Base-by-base conservation (phyloP, 2,888 invertebrate species). In the Drosophila atripex region DNA sequence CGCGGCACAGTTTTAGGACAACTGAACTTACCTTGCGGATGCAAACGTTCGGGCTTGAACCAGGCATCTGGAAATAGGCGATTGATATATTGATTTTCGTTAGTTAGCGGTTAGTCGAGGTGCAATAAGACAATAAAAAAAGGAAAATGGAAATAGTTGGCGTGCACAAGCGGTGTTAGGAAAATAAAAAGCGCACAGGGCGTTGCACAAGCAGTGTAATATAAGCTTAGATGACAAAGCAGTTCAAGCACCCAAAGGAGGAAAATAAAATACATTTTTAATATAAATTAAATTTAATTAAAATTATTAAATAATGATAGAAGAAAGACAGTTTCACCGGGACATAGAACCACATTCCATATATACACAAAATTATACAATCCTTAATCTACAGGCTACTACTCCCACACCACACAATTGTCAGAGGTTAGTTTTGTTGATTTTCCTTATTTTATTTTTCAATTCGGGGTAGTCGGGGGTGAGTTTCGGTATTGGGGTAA, bases 11-110 rank as follows among this genome's bases (percentile, higher is more conserved):
- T 82, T 82, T 60, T 49, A 61, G 43, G 64, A 50, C 16, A 70
- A 80, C 65, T 75, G 71, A 70, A 93, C 96, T 95, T 95, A 97
- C 97, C 97, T 95, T 94, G 95, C 87, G 97, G 97, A 93, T 97
- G 96, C 93, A 97, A 95, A 93, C 96, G 95, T 93, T 96, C 96
- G 90, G 97, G 97, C 92, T 96, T 96, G 94, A 97, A 97, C 97
- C 97, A 97, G 93, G 96, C 95, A 95, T 96, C 97, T 97, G 96
- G 90, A 96, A 90, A 89, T 89, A 89, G 79, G 86, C 80, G 77
- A 88, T 89, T 86, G 86, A 89, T 90, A 90, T 88, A 89, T 85
- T 87, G 88, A 83, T 86, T 84, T 73, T 78, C 77, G 84, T 89
- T 88, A 86, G 80, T 83, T 78, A 79, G 82, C 84, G 56, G 78